Conservation (phyloP, 1,140 invertebrate genomes). For the Wiebesia pumilae region DNA sequence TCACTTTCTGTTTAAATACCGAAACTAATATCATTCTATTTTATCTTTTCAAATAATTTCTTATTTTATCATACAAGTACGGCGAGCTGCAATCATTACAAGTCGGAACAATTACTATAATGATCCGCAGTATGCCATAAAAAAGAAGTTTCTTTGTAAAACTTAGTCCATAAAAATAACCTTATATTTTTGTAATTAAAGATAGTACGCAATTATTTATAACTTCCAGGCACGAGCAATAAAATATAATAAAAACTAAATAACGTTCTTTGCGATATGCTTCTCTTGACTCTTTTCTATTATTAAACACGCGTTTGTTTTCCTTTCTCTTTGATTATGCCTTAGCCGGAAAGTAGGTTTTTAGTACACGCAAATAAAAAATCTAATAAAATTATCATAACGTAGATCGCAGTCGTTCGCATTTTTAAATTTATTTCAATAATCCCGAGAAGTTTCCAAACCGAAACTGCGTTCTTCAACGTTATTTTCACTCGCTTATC, state of each 20-base stretch:
- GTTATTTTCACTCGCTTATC: neutral
- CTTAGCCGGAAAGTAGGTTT: constrained; percentile 45
- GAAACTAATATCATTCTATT: neutral
- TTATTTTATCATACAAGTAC: neutral
- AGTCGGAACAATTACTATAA: constrained; percentile 29
- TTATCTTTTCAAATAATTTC: neutral
- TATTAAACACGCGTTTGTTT: constrained; percentile 44
- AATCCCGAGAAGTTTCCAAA: neutral
- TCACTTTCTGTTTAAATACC: constrained; percentile 1
- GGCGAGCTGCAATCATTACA: constrained; percentile 1
- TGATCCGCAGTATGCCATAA: neutral
- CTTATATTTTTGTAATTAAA: constrained; percentile 34
- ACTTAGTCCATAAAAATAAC: constrained; percentile 13
- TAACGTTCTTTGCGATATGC: constrained; percentile 31
- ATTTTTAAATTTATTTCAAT: constrained; percentile 8
- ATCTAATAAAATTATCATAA: constrained; percentile 52
- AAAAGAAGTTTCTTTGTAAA: constrained; percentile 18
- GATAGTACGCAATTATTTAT: constrained; percentile 30
- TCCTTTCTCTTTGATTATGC: constrained; percentile 43
- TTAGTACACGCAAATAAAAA: constrained; percentile 41
- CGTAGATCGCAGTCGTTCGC: constrained; percentile 18
- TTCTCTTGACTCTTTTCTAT: constrained; percentile 45
- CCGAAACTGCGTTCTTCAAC: neutral
- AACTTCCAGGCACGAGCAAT: constrained; percentile 5
- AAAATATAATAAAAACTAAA: constrained; percentile 13